Percentiles rank a stretch among this genome's conserved stretches.
Conservation (phyloP, 2,888 invertebrate species). For the Epinotia demarniana region DNA sequence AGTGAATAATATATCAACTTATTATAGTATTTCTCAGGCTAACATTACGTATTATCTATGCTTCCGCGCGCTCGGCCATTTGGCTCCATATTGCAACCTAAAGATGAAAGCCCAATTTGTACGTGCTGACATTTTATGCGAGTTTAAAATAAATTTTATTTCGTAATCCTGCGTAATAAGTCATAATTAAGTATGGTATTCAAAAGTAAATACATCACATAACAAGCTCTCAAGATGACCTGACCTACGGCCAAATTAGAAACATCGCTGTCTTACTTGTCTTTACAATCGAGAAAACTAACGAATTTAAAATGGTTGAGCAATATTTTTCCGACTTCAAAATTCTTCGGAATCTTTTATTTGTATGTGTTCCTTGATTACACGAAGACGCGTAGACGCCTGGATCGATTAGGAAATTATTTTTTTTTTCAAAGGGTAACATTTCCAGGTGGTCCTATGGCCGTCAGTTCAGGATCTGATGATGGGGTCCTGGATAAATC, state of each 20-base stretch:
- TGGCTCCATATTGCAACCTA: conserved; percentile 27
- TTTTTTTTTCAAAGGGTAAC: no score
- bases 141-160: neutral
- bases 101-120: conserved; percentile 34
- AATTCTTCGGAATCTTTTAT: no score
- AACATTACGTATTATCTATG: conserved; percentile 14
- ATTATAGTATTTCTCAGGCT: conserved; percentile 29
- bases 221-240: neutral
- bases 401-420: no score
- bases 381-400: no score
- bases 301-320: no score
- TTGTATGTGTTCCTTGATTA: no score
- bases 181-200: conserved; percentile 24
- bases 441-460: no score
- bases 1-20: conserved; percentile 11
- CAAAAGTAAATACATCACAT: neutral
- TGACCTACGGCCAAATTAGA: neutral
- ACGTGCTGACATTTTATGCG: conserved; percentile 33
- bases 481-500: no score
- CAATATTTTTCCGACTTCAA: no score
- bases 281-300: no score
- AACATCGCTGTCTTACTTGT: neutral
- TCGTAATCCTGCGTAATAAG: conserved; percentile 13
- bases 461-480: no score
- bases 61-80: conserved; percentile 32